Evolutionary conservation across 2,113 vertebrate species (phyloP), one percentile per base, ranked within the genome.

Genomic region (Leucopsar rothschildi): DNA sequence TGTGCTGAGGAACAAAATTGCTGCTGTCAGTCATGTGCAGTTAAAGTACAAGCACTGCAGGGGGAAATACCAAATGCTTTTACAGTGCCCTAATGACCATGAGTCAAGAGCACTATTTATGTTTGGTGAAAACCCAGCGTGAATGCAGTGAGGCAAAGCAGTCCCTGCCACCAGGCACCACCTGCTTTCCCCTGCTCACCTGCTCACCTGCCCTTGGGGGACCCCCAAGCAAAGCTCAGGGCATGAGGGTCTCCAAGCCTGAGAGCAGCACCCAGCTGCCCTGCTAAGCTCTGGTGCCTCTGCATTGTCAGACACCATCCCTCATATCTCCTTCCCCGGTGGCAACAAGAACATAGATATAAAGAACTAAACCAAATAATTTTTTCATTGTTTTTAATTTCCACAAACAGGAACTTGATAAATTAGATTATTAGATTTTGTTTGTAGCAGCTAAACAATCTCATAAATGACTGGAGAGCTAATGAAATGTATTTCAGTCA

Each of bases 31-130:
- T 88, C 91, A 79, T 93, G 73, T 91, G 70, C 81, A 88, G 91
- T 94, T 97, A 96, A 95, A 87, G 79, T 86, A 84, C 92, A 87
- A 95, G 57, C 70, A 90, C 73, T 93, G 76, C 33, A 59, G 63
- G 73, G 92, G 85, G 91, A 96, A 97, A 94, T 49, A 88, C 31
- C 94, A 96, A 97, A 88, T 6, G 45, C 42, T 91, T 93, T 97
- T 90, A 94, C 39, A 61, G 76, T 65, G 39, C 45, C 79, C 91
- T 96, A 88, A 97, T 89, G 91, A 84, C 81, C 27, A 15, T 10
- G 70, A 93, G 85, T 49, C 82, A 85, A 94, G 57, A 88, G 45
- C 35, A 52, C 90, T 95, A 86, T 90, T 96, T 93, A 70, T 2
- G 31, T 81, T 89, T 56, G 61, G 15, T 0, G 3, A 72, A 92